These are phyloP conservation scores for Amia ocellicauda DNA, from an alignment of 2,113 vertebrate genomes.

Conservation along the genomic window DNA sequence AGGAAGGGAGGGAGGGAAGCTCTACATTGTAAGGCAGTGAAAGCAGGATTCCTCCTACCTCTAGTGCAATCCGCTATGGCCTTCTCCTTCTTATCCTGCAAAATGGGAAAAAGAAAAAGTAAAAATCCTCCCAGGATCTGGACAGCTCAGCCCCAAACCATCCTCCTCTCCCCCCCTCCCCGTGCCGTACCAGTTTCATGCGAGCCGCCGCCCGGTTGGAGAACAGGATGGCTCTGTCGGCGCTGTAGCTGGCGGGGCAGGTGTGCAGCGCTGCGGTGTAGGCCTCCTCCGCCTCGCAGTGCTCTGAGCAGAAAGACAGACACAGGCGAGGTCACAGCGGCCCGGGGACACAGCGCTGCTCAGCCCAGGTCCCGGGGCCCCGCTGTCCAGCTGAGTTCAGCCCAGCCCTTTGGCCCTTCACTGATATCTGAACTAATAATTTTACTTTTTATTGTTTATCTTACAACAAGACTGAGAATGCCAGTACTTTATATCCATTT, in stretches of 20 bases:
- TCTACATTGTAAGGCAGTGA: no score
- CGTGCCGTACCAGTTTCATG: conserved; percentile 72
- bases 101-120: conserved; percentile 23
- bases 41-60: conserved; percentile 71
- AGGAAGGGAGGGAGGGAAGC: no score
- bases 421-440: neutral
- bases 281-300: conserved; percentile 68
- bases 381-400: neutral
- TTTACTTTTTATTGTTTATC: neutral
- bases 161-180: neutral
- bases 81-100: conserved; percentile 75
- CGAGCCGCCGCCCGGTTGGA: conserved; percentile 85
- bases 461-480: no score
- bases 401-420: neutral
- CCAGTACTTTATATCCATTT: no score
- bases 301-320: conserved; percentile 58
- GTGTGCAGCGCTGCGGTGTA: conserved; percentile 69
- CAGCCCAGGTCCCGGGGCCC: neutral
- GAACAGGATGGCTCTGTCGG: conserved; percentile 77
- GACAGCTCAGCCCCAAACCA: neutral
- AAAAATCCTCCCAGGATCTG: no score
- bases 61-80: conserved; percentile 80
- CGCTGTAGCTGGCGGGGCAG: conserved; percentile 75
- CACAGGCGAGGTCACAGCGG: neutral
- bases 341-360: neutral